Conservation (phyloP, 2,888 invertebrate genomes). For the Agonopterix subpropinquella region DNA sequence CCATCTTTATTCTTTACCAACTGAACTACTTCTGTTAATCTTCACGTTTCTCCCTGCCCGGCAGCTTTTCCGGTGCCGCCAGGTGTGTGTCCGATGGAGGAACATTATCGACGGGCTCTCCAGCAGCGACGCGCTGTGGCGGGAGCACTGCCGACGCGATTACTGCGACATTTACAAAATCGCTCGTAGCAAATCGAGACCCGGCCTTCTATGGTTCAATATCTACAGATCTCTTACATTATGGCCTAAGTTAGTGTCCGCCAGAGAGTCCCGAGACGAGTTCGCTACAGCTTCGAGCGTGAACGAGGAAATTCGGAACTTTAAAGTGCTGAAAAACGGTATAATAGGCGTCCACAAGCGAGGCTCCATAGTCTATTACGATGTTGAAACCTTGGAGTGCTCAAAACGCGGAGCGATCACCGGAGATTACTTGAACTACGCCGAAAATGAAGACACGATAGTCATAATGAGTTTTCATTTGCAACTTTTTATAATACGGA, state of each 20-base stretch:
- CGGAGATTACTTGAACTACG: conserved; percentile 40
- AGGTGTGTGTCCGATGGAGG: conserved; percentile 45
- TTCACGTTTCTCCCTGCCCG: conserved; percentile 37
- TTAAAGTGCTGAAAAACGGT: conserved; percentile 35
- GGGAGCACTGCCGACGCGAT: conserved; percentile 32
- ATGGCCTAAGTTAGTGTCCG: conserved; percentile 36
- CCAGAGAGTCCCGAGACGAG: conserved; percentile 40
- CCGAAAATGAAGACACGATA: conserved; percentile 35
- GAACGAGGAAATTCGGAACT: conserved; percentile 37
- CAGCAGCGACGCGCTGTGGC: conserved; percentile 37
- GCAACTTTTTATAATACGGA: conserved; percentile 33
- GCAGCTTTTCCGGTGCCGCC: conserved; percentile 37
- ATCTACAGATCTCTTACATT: conserved; percentile 46
- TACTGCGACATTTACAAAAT: conserved; percentile 24
- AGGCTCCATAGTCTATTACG: conserved; percentile 37
- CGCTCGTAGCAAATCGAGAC: conserved; percentile 30
- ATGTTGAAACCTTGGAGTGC: conserved; percentile 31
- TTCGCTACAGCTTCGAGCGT: conserved; percentile 38
- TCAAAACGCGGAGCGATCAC: conserved; percentile 21
- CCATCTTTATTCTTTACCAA: conserved; percentile 26
- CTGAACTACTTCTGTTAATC: conserved; percentile 42
- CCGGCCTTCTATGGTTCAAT: conserved; percentile 34
- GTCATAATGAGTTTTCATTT: conserved; percentile 29
- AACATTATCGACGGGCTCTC: conserved; percentile 38
- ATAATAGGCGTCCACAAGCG: conserved; percentile 42